phyloP scores from a whole-genome alignment of 2,113 vertebrate genomes.

The Etheostoma spectabile region DNA sequence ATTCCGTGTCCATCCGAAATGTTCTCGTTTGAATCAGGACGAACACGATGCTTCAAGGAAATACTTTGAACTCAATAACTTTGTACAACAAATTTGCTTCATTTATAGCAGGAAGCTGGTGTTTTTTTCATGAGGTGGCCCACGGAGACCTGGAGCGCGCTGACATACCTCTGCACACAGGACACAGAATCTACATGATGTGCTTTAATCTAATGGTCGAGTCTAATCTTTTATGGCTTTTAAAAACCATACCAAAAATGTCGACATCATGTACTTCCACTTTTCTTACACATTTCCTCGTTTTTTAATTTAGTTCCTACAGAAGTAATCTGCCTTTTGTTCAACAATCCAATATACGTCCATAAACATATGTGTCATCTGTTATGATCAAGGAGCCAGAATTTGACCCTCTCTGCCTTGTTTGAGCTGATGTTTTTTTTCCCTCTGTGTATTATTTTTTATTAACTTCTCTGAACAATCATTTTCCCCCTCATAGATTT shows the following conservation, averaged over 20 bases:
- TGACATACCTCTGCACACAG: slow-evolving; percentile 17
- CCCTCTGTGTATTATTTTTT: background rate
- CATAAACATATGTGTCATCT: background rate
- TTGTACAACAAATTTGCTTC: background rate
- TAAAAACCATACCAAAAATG: background rate
- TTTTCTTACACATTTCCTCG: background rate
- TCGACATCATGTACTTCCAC: background rate
- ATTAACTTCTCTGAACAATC: background rate
- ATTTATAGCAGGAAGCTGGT: background rate
- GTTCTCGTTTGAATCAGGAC: slow-evolving; percentile 26
- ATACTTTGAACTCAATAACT: background rate
- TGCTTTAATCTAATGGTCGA: background rate
- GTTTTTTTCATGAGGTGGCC: slow-evolving; percentile 1
- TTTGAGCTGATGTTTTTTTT: background rate
- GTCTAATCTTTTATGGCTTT: background rate
- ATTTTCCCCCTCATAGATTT: background rate
- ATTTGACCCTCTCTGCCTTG: background rate
- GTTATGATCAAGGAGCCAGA: background rate
- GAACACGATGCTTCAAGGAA: background rate
- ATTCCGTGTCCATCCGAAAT: background rate
- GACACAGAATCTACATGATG: background rate
- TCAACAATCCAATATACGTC: background rate
- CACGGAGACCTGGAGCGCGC: background rate
- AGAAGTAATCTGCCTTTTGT: no score
- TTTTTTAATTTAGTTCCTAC: background rate